A percentile compares a stretch with the other conserved stretches of the same genome.
These are phyloP conservation scores for Hoplostethus mediterraneus DNA, from an alignment of 2,797 vertebrate species.

Conservation along the genomic window DNA sequence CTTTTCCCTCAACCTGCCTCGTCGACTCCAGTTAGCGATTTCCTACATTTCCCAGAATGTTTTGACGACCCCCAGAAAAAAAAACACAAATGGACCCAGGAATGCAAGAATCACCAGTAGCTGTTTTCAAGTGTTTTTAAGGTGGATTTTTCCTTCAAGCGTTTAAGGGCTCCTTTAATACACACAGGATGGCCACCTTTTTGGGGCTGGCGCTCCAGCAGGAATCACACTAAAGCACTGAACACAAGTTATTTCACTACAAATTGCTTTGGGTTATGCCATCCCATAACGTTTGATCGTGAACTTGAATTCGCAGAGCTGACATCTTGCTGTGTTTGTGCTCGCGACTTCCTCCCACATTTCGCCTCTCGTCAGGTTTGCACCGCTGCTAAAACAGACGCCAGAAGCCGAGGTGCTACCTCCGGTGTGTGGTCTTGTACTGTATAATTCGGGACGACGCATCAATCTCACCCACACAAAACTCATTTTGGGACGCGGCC, in stretches of 20 bases:
- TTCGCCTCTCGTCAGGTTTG: slow-evolving; percentile 47
- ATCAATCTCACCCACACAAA: slow-evolving; percentile 45
- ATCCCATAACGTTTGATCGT: not conserved
- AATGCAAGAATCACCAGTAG: too few relatives aligned
- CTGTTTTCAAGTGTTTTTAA: too few relatives aligned
- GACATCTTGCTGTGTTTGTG: slow-evolving; percentile 13
- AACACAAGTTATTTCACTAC: not conserved
- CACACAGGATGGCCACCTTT: not conserved
- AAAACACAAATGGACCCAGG: too few relatives aligned
- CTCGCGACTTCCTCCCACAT: slow-evolving; percentile 39
- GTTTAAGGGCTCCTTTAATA: not conserved
- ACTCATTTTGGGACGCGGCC: slow-evolving; percentile 69
- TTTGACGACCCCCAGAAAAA: slow-evolving; percentile 4
- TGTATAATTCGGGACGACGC: slow-evolving; percentile 52
- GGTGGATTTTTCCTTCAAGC: not conserved
- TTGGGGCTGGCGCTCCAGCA: not conserved
- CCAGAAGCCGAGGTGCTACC: slow-evolving; percentile 56
- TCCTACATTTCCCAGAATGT: slow-evolving; percentile 19
- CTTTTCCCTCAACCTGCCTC: slow-evolving; percentile 13
- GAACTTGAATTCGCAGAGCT: slow-evolving; percentile 12
- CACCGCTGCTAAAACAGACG: slow-evolving; percentile 54
- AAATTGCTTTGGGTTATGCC: too few relatives aligned
- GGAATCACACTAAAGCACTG: not conserved
- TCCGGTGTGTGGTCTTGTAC: slow-evolving; percentile 74
- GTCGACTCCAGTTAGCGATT: not conserved